Evolutionary conservation across 2,797 vertebrate genomes (phyloP).

Genomic region (Falco cherrug): DNA sequence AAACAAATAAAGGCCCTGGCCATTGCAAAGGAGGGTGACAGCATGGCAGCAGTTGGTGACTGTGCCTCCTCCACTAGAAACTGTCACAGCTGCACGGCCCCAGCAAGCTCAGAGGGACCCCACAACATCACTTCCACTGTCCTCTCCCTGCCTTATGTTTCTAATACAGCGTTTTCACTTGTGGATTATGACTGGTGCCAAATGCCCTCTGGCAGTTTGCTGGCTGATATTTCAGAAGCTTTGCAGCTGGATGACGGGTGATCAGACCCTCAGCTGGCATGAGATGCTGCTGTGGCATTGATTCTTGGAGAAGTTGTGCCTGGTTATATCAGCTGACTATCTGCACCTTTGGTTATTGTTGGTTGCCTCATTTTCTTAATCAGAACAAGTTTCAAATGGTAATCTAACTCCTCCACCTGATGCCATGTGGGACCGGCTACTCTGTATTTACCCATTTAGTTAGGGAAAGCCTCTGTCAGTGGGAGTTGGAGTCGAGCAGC

Average conservation of each 20-base stretch:
- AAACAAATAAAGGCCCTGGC: background rate
- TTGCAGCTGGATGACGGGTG: background rate
- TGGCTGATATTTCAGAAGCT: background rate
- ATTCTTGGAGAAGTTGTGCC: background rate
- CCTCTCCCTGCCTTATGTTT: background rate
- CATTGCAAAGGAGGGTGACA: background rate
- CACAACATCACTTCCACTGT: background rate
- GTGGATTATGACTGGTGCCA: background rate
- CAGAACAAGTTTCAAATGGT: background rate
- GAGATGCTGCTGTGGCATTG: background rate
- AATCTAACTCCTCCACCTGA: background rate
- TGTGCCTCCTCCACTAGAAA: background rate
- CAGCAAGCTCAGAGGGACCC: background rate
- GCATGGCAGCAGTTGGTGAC: too few relatives aligned
- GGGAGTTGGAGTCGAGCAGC: background rate
- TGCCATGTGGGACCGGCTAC: accelerated
- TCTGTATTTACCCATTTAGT: background rate
- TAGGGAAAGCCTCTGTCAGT: background rate
- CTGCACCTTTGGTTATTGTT: background rate
- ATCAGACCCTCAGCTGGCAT: background rate
- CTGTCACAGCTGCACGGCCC: accelerated
- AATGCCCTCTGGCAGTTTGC: background rate
- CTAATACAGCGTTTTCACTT: background rate
- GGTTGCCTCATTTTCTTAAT: background rate
- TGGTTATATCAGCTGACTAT: background rate